phyloP scores from a whole-genome alignment of 2,113 vertebrate species.

The Sterna hirundo region DNA sequence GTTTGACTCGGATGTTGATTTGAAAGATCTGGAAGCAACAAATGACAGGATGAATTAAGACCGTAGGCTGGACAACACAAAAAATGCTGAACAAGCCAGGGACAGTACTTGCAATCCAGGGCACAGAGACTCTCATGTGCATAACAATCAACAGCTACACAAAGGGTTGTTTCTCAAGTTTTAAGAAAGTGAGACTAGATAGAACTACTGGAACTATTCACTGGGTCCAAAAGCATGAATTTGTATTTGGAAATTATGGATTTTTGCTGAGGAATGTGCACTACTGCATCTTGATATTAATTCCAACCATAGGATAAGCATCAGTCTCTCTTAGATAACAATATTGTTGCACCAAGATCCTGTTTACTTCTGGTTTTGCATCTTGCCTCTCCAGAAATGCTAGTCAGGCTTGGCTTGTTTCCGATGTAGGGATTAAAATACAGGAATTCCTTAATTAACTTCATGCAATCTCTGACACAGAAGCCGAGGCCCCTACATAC shows the following conservation, averaged over 20 bases:
- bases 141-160: background rate
- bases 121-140: background rate
- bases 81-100: background rate
- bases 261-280: background rate
- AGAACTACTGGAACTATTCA: background rate
- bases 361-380: slow-evolving; percentile 23
- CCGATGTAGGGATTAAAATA: background rate
- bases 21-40: background rate
- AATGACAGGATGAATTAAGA: background rate
- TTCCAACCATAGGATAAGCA: background rate
- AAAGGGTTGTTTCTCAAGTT: background rate
- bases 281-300: background rate
- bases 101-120: rapidly evolving
- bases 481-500: background rate
- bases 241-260: background rate
- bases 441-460: slow-evolving; percentile 29
- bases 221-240: background rate
- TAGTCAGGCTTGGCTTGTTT: background rate
- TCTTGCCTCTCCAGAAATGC: background rate
- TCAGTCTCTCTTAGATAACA: background rate
- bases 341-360: background rate
- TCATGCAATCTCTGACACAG: background rate
- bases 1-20: background rate
- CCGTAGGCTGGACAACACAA: background rate
- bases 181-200: background rate